phyloP scores from a whole-genome alignment of 2,113 vertebrate genomes.

The Callionymus lyra region DNA sequence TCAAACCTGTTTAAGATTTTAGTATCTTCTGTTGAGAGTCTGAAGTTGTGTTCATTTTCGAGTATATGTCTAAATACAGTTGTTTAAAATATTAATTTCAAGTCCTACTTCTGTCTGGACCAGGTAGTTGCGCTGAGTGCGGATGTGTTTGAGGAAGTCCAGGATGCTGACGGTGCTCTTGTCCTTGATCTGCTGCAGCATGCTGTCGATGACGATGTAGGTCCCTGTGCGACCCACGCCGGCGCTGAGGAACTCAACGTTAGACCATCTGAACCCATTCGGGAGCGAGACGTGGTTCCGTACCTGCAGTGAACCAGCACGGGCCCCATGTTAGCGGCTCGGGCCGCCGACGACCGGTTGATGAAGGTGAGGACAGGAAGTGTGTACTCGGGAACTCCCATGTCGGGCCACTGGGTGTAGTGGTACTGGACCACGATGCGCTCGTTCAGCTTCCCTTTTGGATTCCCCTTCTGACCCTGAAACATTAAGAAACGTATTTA shows the following conservation, averaged over 20 bases:
- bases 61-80: too few species aligned
- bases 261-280: conserved; percentile 19
- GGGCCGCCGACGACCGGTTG: conserved; percentile 83
- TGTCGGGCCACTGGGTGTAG: conserved; percentile 98
- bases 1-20: too few species aligned
- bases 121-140: conserved; percentile 98
- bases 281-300: background rate
- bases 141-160: conserved; percentile 98
- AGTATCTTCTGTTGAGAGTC: too few species aligned
- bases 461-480: conserved; percentile 87
- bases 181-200: conserved; percentile 98
- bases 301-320: conserved; percentile 98
- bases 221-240: conserved; percentile 97
- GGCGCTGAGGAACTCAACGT: conserved; percentile 70
- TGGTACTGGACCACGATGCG: conserved; percentile 87
- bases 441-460: conserved; percentile 86
- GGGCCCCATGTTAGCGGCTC: conserved; percentile 77
- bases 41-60: too few species aligned
- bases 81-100: too few species aligned
- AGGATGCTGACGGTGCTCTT: conserved; percentile 97
- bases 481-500: conserved; percentile 13
- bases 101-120: conserved; percentile 99
- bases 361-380: conserved; percentile 95
- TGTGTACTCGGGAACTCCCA: conserved; percentile 94
- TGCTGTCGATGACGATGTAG: conserved; percentile 98